Percentiles rank a stretch among this genome's conserved stretches.
Evolutionary conservation across 2,888 invertebrate species (phyloP).

Genomic region (Cecidostiba fungosa): DNA sequence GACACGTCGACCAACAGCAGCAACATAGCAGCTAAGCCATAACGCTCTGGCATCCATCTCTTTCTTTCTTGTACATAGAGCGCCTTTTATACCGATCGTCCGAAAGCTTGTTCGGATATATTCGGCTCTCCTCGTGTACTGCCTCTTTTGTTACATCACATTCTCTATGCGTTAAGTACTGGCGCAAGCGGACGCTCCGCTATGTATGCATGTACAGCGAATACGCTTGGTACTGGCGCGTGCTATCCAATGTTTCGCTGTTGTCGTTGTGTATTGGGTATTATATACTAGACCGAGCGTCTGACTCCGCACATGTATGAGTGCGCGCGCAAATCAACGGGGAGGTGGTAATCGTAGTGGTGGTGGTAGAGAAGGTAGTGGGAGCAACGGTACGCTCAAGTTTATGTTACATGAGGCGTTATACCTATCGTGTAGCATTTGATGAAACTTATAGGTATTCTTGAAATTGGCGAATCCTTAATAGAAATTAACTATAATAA

Average conservation of each 20-base stretch:
- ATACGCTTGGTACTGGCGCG: constrained; percentile 37
- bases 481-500: no score
- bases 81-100: constrained; percentile 54
- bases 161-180: constrained; percentile 65
- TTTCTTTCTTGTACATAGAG: constrained; percentile 29
- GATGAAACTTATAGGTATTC: neutral
- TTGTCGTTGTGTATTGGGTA: constrained; percentile 66
- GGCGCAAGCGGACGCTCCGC: constrained; percentile 4
- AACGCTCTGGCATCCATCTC: constrained; percentile 54
- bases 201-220: neutral
- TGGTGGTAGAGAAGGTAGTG: constrained; percentile 43
- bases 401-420: constrained; percentile 59
- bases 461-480: neutral
- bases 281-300: constrained; percentile 68
- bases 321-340: constrained; percentile 27
- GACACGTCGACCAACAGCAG: constrained; percentile 11
- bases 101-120: constrained; percentile 69
- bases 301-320: constrained; percentile 60
- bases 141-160: constrained; percentile 78
- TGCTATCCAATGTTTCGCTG: constrained; percentile 1
- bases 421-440: neutral
- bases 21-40: constrained; percentile 36
- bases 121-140: constrained; percentile 74
- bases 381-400: constrained; percentile 58
- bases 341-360: neutral